A percentile compares a stretch with the other conserved stretches of the same genome.
Conservation (phyloP, 2,888 invertebrate species). For the Flexamia atlantica region DNA sequence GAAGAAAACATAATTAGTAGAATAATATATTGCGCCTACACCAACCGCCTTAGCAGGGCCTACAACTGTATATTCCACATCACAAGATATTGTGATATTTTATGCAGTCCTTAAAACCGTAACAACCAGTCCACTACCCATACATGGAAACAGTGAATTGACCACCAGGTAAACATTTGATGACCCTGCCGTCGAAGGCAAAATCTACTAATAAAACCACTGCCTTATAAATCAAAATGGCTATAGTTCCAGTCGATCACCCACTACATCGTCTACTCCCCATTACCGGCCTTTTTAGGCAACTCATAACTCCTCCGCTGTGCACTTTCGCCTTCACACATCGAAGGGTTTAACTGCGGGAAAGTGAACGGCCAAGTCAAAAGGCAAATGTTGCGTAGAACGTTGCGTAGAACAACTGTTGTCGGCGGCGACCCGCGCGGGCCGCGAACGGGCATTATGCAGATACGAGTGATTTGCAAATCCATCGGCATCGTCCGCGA, state of each 20-base stretch:
- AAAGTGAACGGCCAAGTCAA: background rate
- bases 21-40: no score
- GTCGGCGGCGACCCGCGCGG: background rate
- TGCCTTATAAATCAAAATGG: background rate
- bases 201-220: background rate
- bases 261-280: constrained; percentile 10
- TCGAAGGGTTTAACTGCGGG: background rate
- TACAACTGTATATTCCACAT: no score
- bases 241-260: background rate
- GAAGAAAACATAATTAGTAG: no score
- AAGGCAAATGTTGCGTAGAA: constrained; percentile 37
- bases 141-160: no score
- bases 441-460: background rate
- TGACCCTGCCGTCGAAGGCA: background rate
- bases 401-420: no score
- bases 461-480: background rate
- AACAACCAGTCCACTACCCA: no score
- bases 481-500: background rate
- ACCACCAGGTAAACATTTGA: background rate
- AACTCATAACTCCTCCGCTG: background rate
- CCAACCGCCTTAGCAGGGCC: no score
- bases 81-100: no score
- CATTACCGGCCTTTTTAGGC: constrained; percentile 1
- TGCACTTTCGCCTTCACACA: background rate
- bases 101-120: no score